Evolutionary conservation across 2,888 invertebrate species (phyloP), one percentile per base, ranked within the genome.

Genomic region (Sinotaia quadrata): DNA sequence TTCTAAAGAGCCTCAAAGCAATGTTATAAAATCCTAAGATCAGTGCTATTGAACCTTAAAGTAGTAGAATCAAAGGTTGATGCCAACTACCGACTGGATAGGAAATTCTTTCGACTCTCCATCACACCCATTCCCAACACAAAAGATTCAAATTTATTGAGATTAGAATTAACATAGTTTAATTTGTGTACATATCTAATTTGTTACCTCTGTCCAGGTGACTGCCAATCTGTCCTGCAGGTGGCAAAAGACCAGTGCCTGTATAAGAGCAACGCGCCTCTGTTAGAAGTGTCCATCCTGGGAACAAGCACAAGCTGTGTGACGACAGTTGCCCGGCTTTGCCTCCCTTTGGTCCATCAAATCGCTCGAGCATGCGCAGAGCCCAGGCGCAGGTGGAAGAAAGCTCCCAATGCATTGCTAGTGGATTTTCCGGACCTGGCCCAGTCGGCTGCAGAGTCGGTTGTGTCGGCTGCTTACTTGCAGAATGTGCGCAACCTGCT

Each of bases 321-420:
- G 29, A 49, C 21, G 12, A 27, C 41, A 29, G 56, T 65, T 33
- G 73, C 73, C 15, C 34, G 63, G 15, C 59, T 34, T 21, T 73
- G 73, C 60, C 63, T 63, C 15, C 65, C 54, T 18, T 27, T 51
- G 12, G 54, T 68, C 12, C 69, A 67, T n/a, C 15, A 56, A 3
- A 31, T 65, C 5, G 24, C 59, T 10, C 59, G 60, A 4, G 63
- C 44, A 2, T 73, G 73, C 51, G 56, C 67, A 24, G 27, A 36
- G 1, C 21, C 8, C 27, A 49, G 69, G 15, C 58, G 41, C 24
- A 33, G 2, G 21, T 29, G 12, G 8, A 47, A 36, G 58, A 62
- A 67, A n/a, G 69, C 73, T 7, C 69, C 73, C 31, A 73, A 73
- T 29, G 66, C 70, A 12, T 34, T 73, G 31, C 65, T 73, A 21